Percentiles rank a stretch among this genome's conserved stretches.
These are phyloP conservation scores for Corythornis vintsioides DNA, from an alignment of 2,113 vertebrate genomes.

Conservation along the genomic window DNA sequence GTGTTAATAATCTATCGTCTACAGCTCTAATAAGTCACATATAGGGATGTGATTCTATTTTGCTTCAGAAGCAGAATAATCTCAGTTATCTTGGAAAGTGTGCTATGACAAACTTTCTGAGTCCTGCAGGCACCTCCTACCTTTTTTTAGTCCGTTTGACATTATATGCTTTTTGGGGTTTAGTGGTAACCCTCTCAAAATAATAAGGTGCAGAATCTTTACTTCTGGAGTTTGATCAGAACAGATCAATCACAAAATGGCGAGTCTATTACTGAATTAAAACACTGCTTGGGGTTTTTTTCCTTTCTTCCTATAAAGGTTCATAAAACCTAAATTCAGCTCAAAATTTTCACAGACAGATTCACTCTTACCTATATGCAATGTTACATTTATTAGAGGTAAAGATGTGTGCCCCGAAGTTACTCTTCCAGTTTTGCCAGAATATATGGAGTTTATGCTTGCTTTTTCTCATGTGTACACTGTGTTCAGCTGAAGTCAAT, in stretches of 20 bases:
- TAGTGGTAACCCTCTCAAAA: neutral
- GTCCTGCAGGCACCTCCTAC: neutral
- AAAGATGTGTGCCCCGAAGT: neutral
- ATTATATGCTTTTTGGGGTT: neutral
- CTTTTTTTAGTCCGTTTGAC: neutral
- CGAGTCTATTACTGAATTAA: neutral
- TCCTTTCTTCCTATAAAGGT: neutral
- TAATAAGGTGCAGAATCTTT: neutral
- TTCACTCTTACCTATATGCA: neutral
- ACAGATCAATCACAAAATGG: neutral
- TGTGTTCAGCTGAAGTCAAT: neutral
- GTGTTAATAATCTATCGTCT: neutral
- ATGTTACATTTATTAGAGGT: neutral
- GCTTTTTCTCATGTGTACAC: neutral
- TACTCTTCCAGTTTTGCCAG: neutral
- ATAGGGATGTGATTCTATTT: neutral
- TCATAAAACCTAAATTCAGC: neutral
- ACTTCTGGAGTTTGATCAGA: neutral
- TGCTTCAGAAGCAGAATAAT: neutral
- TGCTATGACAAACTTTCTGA: neutral
- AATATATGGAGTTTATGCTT: neutral
- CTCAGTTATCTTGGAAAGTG: neutral
- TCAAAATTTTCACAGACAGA: neutral
- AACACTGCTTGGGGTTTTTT: neutral
- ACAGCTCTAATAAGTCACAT: neutral